Base-by-base conservation (phyloP, 2,113 vertebrate genomes). In the Nymphicus hollandicus region DNA sequence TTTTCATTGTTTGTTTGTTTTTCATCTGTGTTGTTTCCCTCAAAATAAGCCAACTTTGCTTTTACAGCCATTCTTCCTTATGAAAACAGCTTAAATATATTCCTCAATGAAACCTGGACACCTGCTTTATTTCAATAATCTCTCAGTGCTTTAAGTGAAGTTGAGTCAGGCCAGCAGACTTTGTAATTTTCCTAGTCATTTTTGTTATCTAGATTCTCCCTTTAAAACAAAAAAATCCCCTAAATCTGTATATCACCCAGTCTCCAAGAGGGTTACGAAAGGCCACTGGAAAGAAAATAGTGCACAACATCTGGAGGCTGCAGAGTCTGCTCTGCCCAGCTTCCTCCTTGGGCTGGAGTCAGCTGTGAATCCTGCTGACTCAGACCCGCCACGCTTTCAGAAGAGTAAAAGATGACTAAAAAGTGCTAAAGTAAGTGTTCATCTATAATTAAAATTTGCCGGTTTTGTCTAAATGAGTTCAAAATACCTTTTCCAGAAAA, bases 371-470 rank as follows among this genome's bases (percentile, higher is more conserved):
- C 56, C 85, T 95, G 93, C 95, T 97, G 95, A 96, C 93, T 97
- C 95, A 96, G 88, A 74, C 58, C 49, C 1, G 0, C 63, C 84
- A 92, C 6, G 7, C 43, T 85, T 95, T 70, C 72, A 53, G 68
- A 93, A 91, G 81, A 95, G 81, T 95, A 91, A 97, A 97, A 96
- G 52, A 83, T 31, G 27, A 60, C 89, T 95, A 28, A 91, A 95
- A 97, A 95, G 76, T 93, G 95, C 85, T 96, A 91, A 97, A 97
- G 71, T 89, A 92, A 95, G 88, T 91, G 81, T 41, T 94, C 65
- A 37, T 91, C 74, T 96, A 88, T 95, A 97, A 97, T 97, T 96
- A 96, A 97, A 91, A 96, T 86, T 89, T 39, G 72, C 95, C 77
- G 3, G 35, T 18, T 83, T 89, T 81, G 49, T 93, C 89, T 96